phyloP scores from a whole-genome alignment of 2,113 vertebrate genomes.

The Planiliza haematocheilus region DNA sequence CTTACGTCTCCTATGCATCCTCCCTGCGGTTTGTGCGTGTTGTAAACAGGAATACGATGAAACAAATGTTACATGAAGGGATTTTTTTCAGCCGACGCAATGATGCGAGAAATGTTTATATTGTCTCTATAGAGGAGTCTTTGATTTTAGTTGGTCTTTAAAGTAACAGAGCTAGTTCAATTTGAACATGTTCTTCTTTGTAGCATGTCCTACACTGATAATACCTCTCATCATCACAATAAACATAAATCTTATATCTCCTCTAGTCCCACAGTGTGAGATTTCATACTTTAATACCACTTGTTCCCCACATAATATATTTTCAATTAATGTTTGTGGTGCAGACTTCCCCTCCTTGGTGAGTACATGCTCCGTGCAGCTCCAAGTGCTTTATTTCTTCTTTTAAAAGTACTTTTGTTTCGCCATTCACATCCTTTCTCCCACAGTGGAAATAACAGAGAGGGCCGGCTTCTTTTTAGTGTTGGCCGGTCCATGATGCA shows the following conservation, averaged over 20 bases:
- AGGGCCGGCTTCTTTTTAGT: conserved; percentile 27
- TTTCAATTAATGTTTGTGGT: conserved; percentile 30
- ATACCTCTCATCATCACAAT: conserved; percentile 23
- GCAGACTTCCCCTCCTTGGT: neutral
- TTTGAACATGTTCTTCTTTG: conserved; percentile 20
- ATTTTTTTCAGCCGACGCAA: neutral
- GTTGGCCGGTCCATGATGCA: conserved; percentile 52
- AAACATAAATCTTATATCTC: conserved; percentile 11
- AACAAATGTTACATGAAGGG: neutral
- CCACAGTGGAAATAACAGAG: conserved; percentile 37
- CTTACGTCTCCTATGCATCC: conserved; percentile 21
- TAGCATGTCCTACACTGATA: conserved; percentile 32
- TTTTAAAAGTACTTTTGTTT: conserved; percentile 42
- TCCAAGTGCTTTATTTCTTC: conserved; percentile 38
- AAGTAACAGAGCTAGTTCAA: conserved; percentile 6
- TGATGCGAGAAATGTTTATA: neutral
- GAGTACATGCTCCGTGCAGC: conserved; percentile 7
- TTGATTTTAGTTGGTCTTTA: conserved; percentile 25
- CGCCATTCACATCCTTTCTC: conserved; percentile 26
- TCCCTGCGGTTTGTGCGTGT: conserved; percentile 21
- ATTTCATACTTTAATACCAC: conserved; percentile 31
- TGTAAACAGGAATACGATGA: conserved; percentile 33
- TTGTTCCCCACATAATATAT: conserved; percentile 45
- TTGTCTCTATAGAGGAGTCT: neutral
- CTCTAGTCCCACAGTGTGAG: neutral